Evolutionary conservation across 2,888 invertebrate species (phyloP).

Genomic region (Physocephala rufipes): DNA sequence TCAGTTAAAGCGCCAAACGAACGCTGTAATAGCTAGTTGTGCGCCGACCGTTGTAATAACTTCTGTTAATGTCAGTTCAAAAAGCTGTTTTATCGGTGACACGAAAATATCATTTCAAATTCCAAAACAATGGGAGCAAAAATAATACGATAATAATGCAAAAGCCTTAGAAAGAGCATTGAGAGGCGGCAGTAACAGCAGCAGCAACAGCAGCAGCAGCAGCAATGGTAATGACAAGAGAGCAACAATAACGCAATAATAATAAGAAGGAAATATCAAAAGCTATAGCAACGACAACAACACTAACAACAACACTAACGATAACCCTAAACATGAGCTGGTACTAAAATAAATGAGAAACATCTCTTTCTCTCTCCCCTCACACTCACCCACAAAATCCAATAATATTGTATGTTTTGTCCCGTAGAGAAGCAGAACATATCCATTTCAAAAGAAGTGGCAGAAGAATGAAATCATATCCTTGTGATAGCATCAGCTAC

Average conservation of each 20-base stretch:
- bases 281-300: neutral
- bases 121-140: neutral
- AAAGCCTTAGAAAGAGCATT: neutral
- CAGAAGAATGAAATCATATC: too few relatives aligned
- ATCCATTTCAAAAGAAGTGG: too few relatives aligned
- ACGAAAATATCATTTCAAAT: slow-evolving; percentile 7
- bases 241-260: neutral
- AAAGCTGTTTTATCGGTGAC: neutral
- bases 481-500: too few relatives aligned
- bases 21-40: neutral
- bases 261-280: neutral
- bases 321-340: neutral
- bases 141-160: neutral
- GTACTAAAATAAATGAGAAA: neutral
- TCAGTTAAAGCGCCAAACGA: neutral
- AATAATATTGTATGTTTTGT: neutral
- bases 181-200: neutral
- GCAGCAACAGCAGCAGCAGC: neutral
- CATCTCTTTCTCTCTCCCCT: neutral
- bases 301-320: neutral
- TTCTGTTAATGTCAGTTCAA: slow-evolving; percentile 14
- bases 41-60: neutral
- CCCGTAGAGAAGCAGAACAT: neutral
- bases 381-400: neutral
- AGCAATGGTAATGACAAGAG: neutral